Conservation (phyloP, 2,888 invertebrate genomes). For the Drosophila ustulata region DNA sequence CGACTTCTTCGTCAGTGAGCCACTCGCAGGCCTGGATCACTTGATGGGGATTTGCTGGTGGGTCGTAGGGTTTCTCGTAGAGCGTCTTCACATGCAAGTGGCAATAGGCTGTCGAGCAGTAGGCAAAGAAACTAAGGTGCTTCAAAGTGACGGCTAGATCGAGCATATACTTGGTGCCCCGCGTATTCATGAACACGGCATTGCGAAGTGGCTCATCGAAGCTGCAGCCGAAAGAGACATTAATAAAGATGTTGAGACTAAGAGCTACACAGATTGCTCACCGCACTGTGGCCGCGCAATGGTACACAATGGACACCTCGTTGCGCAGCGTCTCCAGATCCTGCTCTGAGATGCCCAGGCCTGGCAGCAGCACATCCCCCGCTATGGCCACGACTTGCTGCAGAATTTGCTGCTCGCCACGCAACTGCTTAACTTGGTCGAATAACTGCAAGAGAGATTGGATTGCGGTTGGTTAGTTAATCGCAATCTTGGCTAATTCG, state of each 20-base stretch:
- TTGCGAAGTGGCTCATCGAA: constrained; percentile 96
- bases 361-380: constrained; percentile 90
- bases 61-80: constrained; percentile 94
- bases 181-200: constrained; percentile 95
- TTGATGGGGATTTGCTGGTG: constrained; percentile 91
- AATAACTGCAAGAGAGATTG: constrained; percentile 88
- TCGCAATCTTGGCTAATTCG: constrained; percentile 16
- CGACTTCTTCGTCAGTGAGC: constrained; percentile 90
- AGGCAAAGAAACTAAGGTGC: constrained; percentile 88
- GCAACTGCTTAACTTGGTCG: constrained; percentile 88
- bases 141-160: constrained; percentile 92
- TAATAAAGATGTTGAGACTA: not conserved
- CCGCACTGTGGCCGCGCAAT: constrained; percentile 90
- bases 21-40: constrained; percentile 92
- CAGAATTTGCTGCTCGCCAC: constrained; percentile 88
- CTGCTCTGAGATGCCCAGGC: constrained; percentile 89
- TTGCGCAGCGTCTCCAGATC: constrained; percentile 88
- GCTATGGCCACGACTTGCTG: constrained; percentile 88
- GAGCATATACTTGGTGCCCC: constrained; percentile 95
- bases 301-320: constrained; percentile 94
- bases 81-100: constrained; percentile 93
- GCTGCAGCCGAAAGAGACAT: constrained; percentile 81
- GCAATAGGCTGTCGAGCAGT: constrained; percentile 96
- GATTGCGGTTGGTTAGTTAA: not conserved
- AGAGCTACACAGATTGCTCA: constrained; percentile 45